Evolutionary conservation across 2,888 invertebrate genomes (phyloP).

Genomic region (Eristalis tenax): DNA sequence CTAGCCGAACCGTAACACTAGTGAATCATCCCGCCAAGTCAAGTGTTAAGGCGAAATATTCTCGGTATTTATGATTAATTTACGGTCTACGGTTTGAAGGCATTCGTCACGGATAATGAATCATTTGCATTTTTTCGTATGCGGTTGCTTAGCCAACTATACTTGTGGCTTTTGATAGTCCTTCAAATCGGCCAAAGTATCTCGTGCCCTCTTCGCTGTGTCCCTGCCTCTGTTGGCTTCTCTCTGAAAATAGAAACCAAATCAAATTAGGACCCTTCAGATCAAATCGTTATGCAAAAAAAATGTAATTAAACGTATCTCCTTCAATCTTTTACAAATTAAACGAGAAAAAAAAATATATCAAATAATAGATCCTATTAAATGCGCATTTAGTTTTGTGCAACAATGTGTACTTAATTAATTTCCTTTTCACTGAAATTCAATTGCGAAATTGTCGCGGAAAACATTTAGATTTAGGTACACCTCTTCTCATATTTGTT

Average conservation of each 20-base stretch:
- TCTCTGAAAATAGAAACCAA: conserved; percentile 65
- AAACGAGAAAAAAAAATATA: not conserved
- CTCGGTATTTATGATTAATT: conserved; percentile 63
- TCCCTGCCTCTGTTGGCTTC: not conserved
- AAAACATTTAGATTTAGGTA: not conserved
- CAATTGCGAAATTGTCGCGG: not conserved
- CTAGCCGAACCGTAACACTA: conserved; percentile 18
- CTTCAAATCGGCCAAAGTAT: conserved; percentile 9
- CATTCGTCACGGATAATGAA: conserved; percentile 67
- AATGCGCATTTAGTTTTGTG: conserved; percentile 28
- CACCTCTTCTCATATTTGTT: not conserved
- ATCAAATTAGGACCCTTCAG: conserved; percentile 32
- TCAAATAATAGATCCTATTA: conserved; percentile 8
- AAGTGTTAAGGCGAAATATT: conserved; percentile 57
- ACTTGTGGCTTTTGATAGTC: not conserved
- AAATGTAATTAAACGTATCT: conserved; percentile 70
- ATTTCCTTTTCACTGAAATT: not conserved
- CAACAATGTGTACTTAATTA: conserved; percentile 40
- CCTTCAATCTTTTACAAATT: conserved; percentile 73
- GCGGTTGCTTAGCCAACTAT: conserved; percentile 22
- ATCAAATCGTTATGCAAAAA: conserved; percentile 62
- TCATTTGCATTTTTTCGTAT: conserved; percentile 44
- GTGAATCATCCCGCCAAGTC: conserved; percentile 48
- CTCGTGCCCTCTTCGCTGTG: not conserved
- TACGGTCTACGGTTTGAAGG: conserved; percentile 45